phyloP scores from a whole-genome alignment of 2,113 vertebrate genomes.

The Rhea pennata region DNA sequence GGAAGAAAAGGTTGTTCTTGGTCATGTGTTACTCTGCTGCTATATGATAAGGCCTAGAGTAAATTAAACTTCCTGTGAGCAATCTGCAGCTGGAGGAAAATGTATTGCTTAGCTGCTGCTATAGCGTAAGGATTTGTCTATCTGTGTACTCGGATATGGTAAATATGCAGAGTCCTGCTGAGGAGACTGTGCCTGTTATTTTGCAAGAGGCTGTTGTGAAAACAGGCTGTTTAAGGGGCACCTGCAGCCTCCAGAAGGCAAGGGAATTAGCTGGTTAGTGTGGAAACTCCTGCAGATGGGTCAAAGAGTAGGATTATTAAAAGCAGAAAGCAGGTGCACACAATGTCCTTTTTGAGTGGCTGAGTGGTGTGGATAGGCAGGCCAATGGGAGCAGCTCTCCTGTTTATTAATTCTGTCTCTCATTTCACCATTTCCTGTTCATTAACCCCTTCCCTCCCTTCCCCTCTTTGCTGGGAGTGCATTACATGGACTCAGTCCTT shows the following conservation, averaged over 20 bases:
- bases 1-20: not conserved
- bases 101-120: not conserved
- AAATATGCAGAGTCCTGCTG: not conserved
- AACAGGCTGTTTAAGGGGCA: not conserved
- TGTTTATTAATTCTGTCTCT: not conserved
- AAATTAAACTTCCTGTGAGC: slow-evolving; percentile 13
- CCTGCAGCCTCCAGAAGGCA: slow-evolving; percentile 21
- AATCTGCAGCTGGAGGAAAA: not conserved
- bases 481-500: not conserved
- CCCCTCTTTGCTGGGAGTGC: not conserved
- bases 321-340: slow-evolving; percentile 58
- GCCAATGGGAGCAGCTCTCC: not conserved
- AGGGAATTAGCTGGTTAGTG: not conserved
- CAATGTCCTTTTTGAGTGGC: slow-evolving; percentile 41
- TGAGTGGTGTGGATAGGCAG: not conserved
- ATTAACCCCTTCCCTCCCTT: slow-evolving; percentile 1
- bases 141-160: not conserved
- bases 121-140: not conserved
- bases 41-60: not conserved
- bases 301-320: slow-evolving; percentile 1
- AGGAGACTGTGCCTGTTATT: not conserved
- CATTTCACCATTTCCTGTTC: not conserved
- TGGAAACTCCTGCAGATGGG: slow-evolving; percentile 25
- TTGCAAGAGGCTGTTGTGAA: not conserved
- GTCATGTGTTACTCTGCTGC: not conserved